These are phyloP conservation scores for Dasyprocta punctata DNA, from an alignment of 2,113 vertebrate genomes.

Conservation along the genomic window DNA sequence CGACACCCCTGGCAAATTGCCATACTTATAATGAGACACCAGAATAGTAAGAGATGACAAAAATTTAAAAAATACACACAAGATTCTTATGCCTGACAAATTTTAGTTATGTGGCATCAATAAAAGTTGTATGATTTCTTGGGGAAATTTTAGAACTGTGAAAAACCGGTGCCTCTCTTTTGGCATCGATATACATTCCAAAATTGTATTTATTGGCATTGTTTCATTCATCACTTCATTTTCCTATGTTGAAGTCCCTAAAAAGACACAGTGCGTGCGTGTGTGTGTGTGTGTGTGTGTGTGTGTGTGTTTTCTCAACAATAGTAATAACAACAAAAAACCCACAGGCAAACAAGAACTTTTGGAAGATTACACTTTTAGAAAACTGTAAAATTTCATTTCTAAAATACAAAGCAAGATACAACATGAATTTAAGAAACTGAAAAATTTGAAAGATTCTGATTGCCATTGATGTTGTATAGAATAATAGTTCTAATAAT, in stretches of 20 bases:
- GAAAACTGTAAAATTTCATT: background rate
- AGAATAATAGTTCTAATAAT: background rate
- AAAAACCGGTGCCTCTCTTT: background rate
- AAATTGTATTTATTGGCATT: background rate
- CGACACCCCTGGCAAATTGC: background rate
- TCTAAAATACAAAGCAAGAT: background rate
- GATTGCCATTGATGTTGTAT: background rate
- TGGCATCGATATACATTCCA: background rate
- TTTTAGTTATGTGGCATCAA: background rate
- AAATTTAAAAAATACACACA: background rate
- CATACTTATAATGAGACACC: background rate
- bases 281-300: background rate
- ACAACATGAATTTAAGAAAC: background rate
- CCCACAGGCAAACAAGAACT: background rate
- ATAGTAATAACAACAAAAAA: background rate
- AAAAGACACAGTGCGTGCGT: background rate
- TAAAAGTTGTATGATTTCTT: background rate
- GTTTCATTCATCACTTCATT: background rate
- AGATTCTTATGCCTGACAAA: background rate
- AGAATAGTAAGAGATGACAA: background rate
- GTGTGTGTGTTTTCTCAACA: background rate
- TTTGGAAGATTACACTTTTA: background rate
- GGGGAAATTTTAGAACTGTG: background rate
- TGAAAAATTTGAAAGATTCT: background rate
- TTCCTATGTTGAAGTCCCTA: background rate